Base-by-base conservation (phyloP, 1,140 invertebrate genomes). In the Drosophila simulans region DNA sequence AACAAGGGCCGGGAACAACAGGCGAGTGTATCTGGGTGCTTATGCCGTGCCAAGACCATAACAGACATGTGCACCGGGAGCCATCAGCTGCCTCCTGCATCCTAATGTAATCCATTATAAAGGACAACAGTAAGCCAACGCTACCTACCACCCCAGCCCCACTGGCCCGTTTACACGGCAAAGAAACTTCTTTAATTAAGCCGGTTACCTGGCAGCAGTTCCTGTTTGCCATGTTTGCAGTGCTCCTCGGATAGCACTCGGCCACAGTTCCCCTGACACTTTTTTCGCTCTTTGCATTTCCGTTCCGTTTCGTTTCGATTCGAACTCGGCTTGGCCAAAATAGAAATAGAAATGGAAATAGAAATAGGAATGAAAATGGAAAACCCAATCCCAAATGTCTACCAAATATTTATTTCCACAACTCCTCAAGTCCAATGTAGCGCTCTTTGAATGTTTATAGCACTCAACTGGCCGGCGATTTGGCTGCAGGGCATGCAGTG, bases 331-430 rank as follows among this genome's bases (percentile, higher is more conserved):
- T 57, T 12, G 64, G 35, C 68, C 66, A 37, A 73, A 73, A 58
- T 48, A n/a, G 49, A 27, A 75, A 59, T 31, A 68, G 25, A 62
- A 63, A 60, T 45, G 34, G 49, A 51, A 56, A 51, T 51, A 10
- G 54, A 25, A 76, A 59, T 31, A 39, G 31, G 1, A 12, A 13
- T 12, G 20, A 57, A 64, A 69, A 39, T 35, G 57, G 39, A 56
- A 56, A 70, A 69, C 70, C 70, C 71, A 88, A 79, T 88, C 83
- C 83, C 83, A 72, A 69, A 82, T 69, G 83, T 77, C 83, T 86
- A 86, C 75, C 83, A 86, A 86, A 86, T 86, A 86, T 86, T 86
- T 86, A 86, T 88, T 86, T 86, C 37, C 83, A 62, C 78, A 79
- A 82, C 78, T 82, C 70, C 69, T 82, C 75, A 82, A 86, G 79